Evolutionary conservation across 1,140 invertebrate species (phyloP).

Genomic region (Ostrea edulis): DNA sequence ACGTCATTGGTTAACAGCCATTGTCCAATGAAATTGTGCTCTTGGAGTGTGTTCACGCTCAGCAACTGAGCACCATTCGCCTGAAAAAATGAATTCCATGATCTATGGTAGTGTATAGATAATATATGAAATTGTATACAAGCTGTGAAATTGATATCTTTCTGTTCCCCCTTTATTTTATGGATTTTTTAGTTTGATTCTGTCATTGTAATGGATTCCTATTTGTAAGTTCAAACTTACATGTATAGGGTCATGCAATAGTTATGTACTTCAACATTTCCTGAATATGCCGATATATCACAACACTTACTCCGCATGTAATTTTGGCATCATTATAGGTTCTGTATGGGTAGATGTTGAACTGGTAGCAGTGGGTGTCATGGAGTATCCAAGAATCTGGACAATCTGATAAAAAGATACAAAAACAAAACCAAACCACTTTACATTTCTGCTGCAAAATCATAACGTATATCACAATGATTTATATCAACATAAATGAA

Average conservation of each 20-base stretch:
- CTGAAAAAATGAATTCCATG: constrained; percentile 42
- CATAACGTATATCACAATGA: not conserved
- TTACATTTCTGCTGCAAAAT: too few species aligned
- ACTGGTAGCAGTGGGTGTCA: constrained; percentile 56
- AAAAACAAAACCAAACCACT: not conserved
- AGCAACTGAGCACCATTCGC: constrained; percentile 62
- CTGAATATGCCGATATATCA: not conserved
- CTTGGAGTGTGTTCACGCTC: constrained; percentile 59
- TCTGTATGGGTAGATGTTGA: constrained; percentile 57
- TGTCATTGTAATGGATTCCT: too few species aligned
- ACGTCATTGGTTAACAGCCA: constrained; percentile 62
- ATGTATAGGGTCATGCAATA: too few species aligned
- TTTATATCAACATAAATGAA: too few species aligned
- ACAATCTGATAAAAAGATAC: not conserved
- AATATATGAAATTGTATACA: too few species aligned
- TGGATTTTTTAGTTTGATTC: too few species aligned
- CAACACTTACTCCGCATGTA: constrained; percentile 52
- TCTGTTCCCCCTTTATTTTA: too few species aligned
- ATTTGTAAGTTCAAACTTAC: too few species aligned
- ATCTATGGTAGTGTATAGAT: too few species aligned
- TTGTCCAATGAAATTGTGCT: constrained; percentile 64
- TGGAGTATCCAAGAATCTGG: not conserved
- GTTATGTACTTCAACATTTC: too few species aligned
- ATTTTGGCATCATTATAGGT: constrained; percentile 48
- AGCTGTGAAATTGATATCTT: too few species aligned